Base-by-base conservation (phyloP, 1,140 invertebrate genomes). In the Drosophila carrolli region DNA sequence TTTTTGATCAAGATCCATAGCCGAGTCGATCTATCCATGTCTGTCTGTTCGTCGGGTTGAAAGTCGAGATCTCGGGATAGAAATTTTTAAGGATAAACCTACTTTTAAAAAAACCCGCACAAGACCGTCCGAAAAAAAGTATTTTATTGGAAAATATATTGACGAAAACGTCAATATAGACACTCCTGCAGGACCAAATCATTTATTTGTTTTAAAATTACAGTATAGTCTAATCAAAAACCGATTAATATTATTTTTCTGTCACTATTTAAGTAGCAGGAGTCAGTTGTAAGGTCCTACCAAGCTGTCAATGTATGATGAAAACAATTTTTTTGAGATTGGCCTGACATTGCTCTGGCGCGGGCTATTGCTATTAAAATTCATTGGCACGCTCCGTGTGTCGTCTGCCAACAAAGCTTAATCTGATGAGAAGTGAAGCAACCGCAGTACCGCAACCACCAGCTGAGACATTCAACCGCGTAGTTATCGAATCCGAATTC, bases 361-460 rank as follows among this genome's bases (percentile, higher is more conserved):
- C 8, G 4, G 70, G 43, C 13, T 58, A 71, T 53, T 68, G 55
- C 60, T 65, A 82, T 84, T 84, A 76, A 82, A 82, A 82, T 79
- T 82, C 76, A 82, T 82, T 79, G 80, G 60, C 63, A 84, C 59
- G 61, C 47, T 65, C 29, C 41, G 14, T 51, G 29, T 37, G 50
- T 37, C 48, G 32, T 7, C 50, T 53, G 50, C 14, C 50, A 53
- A 51, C 57, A 63, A 57, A 40, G 73, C 44, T n/a, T 61, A 76
- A 81, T 79, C 48, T 43, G 78, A 81, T 75, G 66, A 77, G 54
- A 43, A 57, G 43, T 61, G 19, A n/a, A 29, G 23, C 40, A 44
- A 56, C 65, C 47, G 37, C 56, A 68, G 40, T 40, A 48, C 38
- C 55, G 53, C 54, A 53, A 51, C 57, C 65, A 68, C 65, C 59